Base-by-base conservation (phyloP, 2,797 vertebrate species). In the Poecile montanus region DNA sequence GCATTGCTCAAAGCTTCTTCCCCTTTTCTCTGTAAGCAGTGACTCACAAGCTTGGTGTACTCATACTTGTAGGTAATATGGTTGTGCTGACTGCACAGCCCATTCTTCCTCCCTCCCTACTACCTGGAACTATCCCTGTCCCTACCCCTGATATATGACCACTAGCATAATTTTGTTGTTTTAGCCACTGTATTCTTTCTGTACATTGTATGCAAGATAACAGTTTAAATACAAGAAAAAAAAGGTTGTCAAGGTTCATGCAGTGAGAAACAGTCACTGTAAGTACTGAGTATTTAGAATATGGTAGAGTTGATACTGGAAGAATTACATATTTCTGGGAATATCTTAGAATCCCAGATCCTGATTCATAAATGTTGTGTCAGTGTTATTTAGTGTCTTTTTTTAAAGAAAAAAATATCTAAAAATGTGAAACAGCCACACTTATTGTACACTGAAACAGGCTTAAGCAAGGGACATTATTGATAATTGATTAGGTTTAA, bases 401-500 rank as follows among this genome's bases (percentile, higher is more conserved):
- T 44, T 44, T 50, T 13, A 1, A 42, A 29, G 51, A 66, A 85
- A 86, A 84, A 75, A 15, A 21, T 23, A 57, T 10, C 75, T 76
- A 1, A n/a, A 88, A 74, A 54, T 75, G 17, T 83, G 70, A 48
- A 84, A 26, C 23, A 86, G 7, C 9, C 36, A 84, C 38, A 30
- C n/a, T 94, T 85, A 44, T 20, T 3, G 2, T 67, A 40, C 60
- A 51, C 42, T 86, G 45, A 73, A 91, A 26, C 27, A 77, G 58
- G 70, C 44, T 91, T 85, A 34, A 86, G n/a, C 27, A 65, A 86
- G 68, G 44, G 67, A 21, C 36, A 21, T 78, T 75, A 75, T 45
- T 89, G 73, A 32, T 94, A 88, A 88, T 63, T 75, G 79, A 75
- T 94, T 81, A 91, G 29, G 61, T 89, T 73, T 92, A 73, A 95